Evolutionary conservation across 1,140 invertebrate species (phyloP).

Genomic region (Leptopilina boulardi): DNA sequence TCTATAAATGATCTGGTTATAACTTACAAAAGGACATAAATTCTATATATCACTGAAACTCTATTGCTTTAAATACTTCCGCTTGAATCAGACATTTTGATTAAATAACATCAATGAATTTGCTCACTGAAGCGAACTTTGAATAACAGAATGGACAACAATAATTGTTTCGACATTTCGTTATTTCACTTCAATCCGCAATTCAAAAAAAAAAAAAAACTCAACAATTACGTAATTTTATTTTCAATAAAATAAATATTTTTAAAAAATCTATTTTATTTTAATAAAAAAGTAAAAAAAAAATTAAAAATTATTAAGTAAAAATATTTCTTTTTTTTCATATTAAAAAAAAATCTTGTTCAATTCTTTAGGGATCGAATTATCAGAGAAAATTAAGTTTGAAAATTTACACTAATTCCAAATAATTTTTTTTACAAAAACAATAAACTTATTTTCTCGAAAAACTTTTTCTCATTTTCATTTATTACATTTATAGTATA

Average conservation of each 20-base stretch:
- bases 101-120: slow-evolving; percentile 33
- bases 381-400: neutral
- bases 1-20: neutral
- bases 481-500: slow-evolving; percentile 9
- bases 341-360: too few species aligned
- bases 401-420: neutral
- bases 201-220: neutral
- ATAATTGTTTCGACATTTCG: slow-evolving; percentile 20
- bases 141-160: slow-evolving; percentile 8
- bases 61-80: slow-evolving; percentile 4
- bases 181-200: slow-evolving; percentile 2
- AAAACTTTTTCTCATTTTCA: neutral
- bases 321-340: too few species aligned
- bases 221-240: neutral
- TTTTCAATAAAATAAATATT: neutral
- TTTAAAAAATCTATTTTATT: neutral
- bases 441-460: neutral
- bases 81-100: slow-evolving; percentile 18
- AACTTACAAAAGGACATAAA: slow-evolving; percentile 14
- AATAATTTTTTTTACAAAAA: neutral
- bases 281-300: too few species aligned
- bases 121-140: slow-evolving; percentile 9
- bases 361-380: neutral
- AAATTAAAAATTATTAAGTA: too few species aligned
- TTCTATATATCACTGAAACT: neutral